phyloP scores from a whole-genome alignment of 2,888 invertebrate species.

The Morpho achilles region DNA sequence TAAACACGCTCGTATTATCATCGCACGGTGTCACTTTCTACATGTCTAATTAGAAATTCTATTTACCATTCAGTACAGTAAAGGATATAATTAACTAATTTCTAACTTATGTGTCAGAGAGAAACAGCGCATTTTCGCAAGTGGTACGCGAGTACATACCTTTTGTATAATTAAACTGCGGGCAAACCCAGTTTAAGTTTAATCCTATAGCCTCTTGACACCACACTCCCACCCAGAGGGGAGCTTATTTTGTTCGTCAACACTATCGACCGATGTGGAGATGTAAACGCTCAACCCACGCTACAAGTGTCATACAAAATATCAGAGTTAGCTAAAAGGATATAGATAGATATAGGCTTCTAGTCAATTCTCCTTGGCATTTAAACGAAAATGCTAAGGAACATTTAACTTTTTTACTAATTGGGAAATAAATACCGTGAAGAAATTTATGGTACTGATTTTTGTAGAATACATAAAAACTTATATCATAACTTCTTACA shows the following conservation, averaged over 20 bases:
- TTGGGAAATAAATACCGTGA: too few species aligned
- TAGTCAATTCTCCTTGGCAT: too few species aligned
- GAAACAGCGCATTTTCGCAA: slow-evolving; percentile 57
- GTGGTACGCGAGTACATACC: slow-evolving; percentile 59
- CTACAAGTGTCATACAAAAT: slow-evolving; percentile 56
- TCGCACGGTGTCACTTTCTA: slow-evolving; percentile 41
- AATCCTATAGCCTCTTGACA: slow-evolving; percentile 79
- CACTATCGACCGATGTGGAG: slow-evolving; percentile 71
- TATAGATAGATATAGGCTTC: slow-evolving; percentile 10
- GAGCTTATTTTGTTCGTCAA: slow-evolving; percentile 77
- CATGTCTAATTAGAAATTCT: slow-evolving; percentile 61
- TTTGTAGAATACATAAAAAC: too few species aligned
- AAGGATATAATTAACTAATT: slow-evolving; percentile 70
- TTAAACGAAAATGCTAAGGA: too few species aligned
- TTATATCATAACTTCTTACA: too few species aligned
- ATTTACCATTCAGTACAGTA: slow-evolving; percentile 55
- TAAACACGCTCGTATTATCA: slow-evolving; percentile 26
- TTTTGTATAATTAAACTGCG: slow-evolving; percentile 77
- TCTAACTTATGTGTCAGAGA: slow-evolving; percentile 58
- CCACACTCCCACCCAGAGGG: slow-evolving; percentile 65
- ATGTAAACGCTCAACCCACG: slow-evolving; percentile 58
- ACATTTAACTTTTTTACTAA: too few species aligned
- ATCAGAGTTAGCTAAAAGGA: slow-evolving; percentile 46
- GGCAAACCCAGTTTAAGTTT: slow-evolving; percentile 76
- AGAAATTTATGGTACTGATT: too few species aligned